phyloP scores from a whole-genome alignment of 2,888 invertebrate species.

The Drosophila fulvimacula region DNA sequence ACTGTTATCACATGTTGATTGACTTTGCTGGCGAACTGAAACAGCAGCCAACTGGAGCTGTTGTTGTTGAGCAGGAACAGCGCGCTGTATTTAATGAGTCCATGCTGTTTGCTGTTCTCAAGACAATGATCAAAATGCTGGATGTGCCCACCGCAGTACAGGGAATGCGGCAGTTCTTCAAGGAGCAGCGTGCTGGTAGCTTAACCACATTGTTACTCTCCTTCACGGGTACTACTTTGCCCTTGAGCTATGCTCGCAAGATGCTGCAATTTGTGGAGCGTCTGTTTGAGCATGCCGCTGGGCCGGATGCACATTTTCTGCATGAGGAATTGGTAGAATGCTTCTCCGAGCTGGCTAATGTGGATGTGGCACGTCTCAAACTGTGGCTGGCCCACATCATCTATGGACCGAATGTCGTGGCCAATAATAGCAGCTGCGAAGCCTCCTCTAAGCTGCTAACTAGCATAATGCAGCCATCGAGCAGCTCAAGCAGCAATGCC shows the following conservation, averaged over 20 bases:
- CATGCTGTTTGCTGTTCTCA: conserved; percentile 84
- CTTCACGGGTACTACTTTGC: conserved; percentile 90
- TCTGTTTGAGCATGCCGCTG: conserved; percentile 88
- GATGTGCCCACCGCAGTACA: conserved; percentile 92
- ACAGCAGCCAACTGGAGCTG: conserved; percentile 5
- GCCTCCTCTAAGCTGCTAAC: conserved; percentile 63
- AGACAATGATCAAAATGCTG: conserved; percentile 94
- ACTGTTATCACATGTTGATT: conserved; percentile 89
- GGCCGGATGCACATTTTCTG: conserved; percentile 87
- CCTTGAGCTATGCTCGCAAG: conserved; percentile 90
- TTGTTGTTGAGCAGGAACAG: conserved; percentile 43
- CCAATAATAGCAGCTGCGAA: conserved; percentile 63
- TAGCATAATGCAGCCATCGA: conserved; percentile 82
- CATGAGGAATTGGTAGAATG: conserved; percentile 89
- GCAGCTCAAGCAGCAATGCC: conserved; percentile 85
- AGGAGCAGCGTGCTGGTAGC: conserved; percentile 87
- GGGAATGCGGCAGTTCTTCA: conserved; percentile 93
- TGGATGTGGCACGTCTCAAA: conserved; percentile 88
- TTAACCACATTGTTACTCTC: conserved; percentile 92
- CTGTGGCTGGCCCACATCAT: conserved; percentile 89
- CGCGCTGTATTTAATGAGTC: conserved; percentile 81
- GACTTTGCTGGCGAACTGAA: conserved; percentile 86
- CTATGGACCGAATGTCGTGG: conserved; percentile 86
- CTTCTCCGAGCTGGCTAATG: conserved; percentile 88
- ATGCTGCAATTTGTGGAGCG: conserved; percentile 93